These are phyloP conservation scores for Ameiurus melas DNA, from an alignment of 2,113 vertebrate genomes.

Conservation along the genomic window DNA sequence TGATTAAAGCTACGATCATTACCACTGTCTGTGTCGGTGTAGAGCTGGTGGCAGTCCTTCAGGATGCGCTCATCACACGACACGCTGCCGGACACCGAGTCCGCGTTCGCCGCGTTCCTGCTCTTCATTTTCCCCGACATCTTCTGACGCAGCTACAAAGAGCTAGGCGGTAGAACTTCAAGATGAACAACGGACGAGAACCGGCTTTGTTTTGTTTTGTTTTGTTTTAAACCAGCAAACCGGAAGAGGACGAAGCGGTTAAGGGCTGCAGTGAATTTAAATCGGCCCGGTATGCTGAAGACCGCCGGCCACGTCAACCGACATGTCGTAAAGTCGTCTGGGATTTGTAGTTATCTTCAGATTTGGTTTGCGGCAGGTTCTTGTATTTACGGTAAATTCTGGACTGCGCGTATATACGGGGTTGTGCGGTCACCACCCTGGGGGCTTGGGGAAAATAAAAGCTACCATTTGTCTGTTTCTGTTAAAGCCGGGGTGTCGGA, in stretches of 20 bases:
- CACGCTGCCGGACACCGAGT: constrained; percentile 63
- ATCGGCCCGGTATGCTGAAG: constrained; percentile 68
- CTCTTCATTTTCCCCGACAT: constrained; percentile 79
- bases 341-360: constrained; percentile 63
- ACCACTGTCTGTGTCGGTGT: constrained; percentile 74
- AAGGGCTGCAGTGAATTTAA: constrained; percentile 61
- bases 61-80: constrained; percentile 78
- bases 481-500: not conserved
- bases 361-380: not conserved
- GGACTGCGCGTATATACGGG: not conserved
- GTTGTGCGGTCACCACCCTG: not conserved
- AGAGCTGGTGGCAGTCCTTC: constrained; percentile 77
- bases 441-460: not conserved
- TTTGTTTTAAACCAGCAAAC: not conserved
- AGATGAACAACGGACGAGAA: too few relatives aligned
- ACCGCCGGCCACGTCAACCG: constrained; percentile 65
- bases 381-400: not conserved
- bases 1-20: constrained; percentile 48
- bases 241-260: constrained; percentile 19
- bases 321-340: constrained; percentile 44
- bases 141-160: not conserved
- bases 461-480: not conserved
- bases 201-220: too few relatives aligned
- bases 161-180: fast-evolving
- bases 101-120: constrained; percentile 73